A percentile compares a stretch with the other conserved stretches of the same genome.
These are phyloP conservation scores for Cydia splendana DNA, from an alignment of 1,140 invertebrate genomes.

Conservation along the genomic window DNA sequence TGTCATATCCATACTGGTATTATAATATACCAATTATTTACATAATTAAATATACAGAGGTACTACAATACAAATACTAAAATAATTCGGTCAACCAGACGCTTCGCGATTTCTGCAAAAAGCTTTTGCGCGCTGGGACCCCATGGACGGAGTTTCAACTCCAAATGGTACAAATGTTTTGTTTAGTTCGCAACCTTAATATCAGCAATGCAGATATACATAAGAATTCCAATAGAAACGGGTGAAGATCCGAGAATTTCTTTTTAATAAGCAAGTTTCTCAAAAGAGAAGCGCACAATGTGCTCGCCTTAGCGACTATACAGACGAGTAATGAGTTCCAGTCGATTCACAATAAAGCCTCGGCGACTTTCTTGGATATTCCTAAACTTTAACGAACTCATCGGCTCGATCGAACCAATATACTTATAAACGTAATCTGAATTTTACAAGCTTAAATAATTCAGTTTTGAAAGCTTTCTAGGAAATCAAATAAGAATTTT, in stretches of 20 bases:
- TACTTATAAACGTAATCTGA: neutral
- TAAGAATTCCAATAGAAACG: neutral
- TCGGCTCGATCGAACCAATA: neutral
- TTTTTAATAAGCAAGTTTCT: conserved; percentile 11
- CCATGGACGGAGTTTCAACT: too few relatives aligned
- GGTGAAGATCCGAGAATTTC: neutral
- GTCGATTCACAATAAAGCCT: neutral
- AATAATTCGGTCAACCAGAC: too few relatives aligned
- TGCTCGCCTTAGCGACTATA: conserved; percentile 4
- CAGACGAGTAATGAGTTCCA: conserved; percentile 12
- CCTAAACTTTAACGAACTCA: neutral
- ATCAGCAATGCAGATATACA: neutral
- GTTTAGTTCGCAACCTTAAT: neutral
- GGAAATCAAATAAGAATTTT: too few relatives aligned
- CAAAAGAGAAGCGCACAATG: conserved; percentile 1
- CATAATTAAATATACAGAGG: too few relatives aligned
- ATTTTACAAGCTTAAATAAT: too few relatives aligned
- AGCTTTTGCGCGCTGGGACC: too few relatives aligned
- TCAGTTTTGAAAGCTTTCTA: too few relatives aligned
- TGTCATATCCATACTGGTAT: too few relatives aligned
- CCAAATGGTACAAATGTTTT: too few relatives aligned
- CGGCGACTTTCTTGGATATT: neutral
- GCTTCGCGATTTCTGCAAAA: too few relatives aligned
- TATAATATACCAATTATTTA: too few relatives aligned
- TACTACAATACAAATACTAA: too few relatives aligned